phyloP scores from a whole-genome alignment of 2,797 vertebrate species.

The Semotilus atromaculatus region DNA sequence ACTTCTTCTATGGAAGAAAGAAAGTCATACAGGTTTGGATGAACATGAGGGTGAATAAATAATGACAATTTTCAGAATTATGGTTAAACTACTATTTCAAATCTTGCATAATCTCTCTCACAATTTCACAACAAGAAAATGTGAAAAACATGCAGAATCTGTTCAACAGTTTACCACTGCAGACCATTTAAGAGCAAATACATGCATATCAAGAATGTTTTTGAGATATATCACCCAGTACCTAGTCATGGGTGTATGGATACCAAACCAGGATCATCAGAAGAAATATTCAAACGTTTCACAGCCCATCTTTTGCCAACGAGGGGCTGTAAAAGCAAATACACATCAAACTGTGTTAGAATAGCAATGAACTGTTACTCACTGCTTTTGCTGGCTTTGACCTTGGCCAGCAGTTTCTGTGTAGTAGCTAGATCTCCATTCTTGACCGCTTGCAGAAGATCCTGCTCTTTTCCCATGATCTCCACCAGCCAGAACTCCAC shows the following conservation, averaged over 20 bases:
- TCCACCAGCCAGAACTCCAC: slow-evolving; percentile 29
- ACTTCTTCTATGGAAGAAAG: not conserved
- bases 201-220: not conserved
- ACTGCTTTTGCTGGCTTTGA: slow-evolving; percentile 77
- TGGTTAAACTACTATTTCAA: not conserved
- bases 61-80: not conserved
- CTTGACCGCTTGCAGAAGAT: slow-evolving; percentile 82
- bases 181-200: not conserved
- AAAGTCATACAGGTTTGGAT: not conserved
- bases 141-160: not conserved
- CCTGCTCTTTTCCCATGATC: slow-evolving; percentile 82
- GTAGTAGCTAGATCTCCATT: slow-evolving; percentile 75
- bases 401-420: slow-evolving; percentile 77
- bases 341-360: not conserved
- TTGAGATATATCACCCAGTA: not conserved
- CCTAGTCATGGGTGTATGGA: not conserved
- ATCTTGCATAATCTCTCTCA: not conserved
- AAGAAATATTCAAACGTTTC: not conserved
- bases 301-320: not conserved
- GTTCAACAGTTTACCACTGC: not conserved
- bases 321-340: not conserved
- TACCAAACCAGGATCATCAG: not conserved
- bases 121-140: no score
- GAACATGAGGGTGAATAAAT: not conserved
- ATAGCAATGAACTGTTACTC: slow-evolving; percentile 59